Evolutionary conservation across 2,797 vertebrate genomes (phyloP), one percentile per base, ranked within the genome.

Genomic region (Pyrocephalus nanus): DNA sequence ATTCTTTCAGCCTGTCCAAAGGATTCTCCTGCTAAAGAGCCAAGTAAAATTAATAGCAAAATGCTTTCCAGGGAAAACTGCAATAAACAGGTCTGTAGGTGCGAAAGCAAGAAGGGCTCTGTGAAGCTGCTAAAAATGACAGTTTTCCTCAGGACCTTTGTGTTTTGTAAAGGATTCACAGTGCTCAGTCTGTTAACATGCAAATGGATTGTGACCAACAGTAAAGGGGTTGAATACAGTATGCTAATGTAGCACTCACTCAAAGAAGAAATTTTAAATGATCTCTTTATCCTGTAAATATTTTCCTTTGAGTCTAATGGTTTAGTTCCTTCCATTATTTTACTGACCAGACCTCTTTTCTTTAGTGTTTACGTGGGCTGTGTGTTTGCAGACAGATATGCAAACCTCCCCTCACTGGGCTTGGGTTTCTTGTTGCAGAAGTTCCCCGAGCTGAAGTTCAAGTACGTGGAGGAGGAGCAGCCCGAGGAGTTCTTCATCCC

Each of bases 401-500:
- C 74, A 78, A 62, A 48, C 74, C 87, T 78, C 47, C 53, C 23
- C 86, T 93, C 42, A 92, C 29, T 3, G 1, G 25, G 2, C 67
- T 88, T 73, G 65, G 97, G 29, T 96, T 92, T 98, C 90, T 96
- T n/a, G 1, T 97, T 97, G 94, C 96, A 99, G 99, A 99, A 99
- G 91, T 99, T 99, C 96, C 99, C 99, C 0, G 99, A 99, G 96
- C 97, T 99, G 92, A 99, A 99, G 97, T 99, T 99, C 89, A 99
- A 99, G 92, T 99, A 99, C 0, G 99, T 99, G 96, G 99, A 99
- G 96, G 99, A 99, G 91, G 99, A 99, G 95, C 99, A 99, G 95
- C 99, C 99, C 0, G 99, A 99, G 94, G 99, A 99, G 90, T 99
- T 99, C 97, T 99, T 99, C 97, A 98, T 99, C 97, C 99, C 99